Base-by-base conservation (phyloP, 2,888 invertebrate species). In the Drosophila quinaria region DNA sequence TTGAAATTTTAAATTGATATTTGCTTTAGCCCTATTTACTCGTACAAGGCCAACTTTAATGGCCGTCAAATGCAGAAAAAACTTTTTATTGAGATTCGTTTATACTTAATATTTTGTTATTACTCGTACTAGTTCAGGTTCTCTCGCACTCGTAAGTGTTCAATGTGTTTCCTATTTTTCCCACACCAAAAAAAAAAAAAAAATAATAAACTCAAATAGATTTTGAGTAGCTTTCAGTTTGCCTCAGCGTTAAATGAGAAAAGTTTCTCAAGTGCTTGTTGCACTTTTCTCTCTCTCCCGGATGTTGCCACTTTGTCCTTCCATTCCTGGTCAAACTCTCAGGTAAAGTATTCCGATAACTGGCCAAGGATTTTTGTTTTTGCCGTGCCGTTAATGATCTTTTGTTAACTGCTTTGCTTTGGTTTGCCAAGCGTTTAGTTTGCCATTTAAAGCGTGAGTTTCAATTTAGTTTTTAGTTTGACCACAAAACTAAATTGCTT, bases 171-270 rank as follows among this genome's bases (percentile, higher is more conserved):
- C 52, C 39, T 46, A 41, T 61, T 47, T 37, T 35, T 31, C 35
- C 41, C 19, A 22, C 50, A 31, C 51, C 49, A 46, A 17, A 65
- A 55, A n/a, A n/a, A n/a, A n/a, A n/a, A n/a, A n/a, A n/a, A n/a
- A n/a, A n/a, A n/a, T n/a, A n/a, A 46, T 15, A 54, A 73, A 80
- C 71, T 89, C 87, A 85, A 85, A 89, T 85, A 85, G 87, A 81
- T 89, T 87, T 87, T 81, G 85, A 88, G 89, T 80, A 89, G 84
- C 84, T 89, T 89, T 83, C 66, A 88, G 89, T 88, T 88, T 79
- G 89, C 81, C 70, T 73, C 68, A 62, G 72, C 81, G 73, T 83
- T 82, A 89, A 90, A 87, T 87, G 87, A 87, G 87, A 89, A 87
- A 87, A 87, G 86, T 87, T 87, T 85, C 25, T 31, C 60, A 74